Evolutionary conservation across 2,113 vertebrate genomes (phyloP).

Genomic region (Nannospalax galili): DNA sequence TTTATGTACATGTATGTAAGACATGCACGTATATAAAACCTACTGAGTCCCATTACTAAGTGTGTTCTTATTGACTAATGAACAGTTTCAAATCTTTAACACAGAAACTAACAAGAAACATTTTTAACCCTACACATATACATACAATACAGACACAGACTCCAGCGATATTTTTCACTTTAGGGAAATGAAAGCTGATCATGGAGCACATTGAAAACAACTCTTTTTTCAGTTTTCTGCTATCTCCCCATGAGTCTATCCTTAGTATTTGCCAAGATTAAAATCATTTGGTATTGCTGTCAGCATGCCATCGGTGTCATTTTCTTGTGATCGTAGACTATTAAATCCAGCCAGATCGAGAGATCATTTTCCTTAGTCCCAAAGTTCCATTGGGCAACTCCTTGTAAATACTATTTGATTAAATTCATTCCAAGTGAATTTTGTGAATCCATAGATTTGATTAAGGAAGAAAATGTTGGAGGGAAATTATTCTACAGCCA

Average conservation of each 20-base stretch:
- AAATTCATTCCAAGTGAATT: conserved; percentile 68
- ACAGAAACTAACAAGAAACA: conserved; percentile 24
- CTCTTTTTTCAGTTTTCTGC: conserved; percentile 28
- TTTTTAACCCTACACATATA: neutral
- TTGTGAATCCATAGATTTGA: conserved; percentile 80
- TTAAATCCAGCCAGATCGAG: conserved; percentile 64
- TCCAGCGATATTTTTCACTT: conserved; percentile 46
- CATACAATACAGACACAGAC: neutral
- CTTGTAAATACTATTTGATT: conserved; percentile 75
- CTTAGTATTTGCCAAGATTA: conserved; percentile 45
- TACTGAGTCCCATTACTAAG: neutral
- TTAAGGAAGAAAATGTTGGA: conserved; percentile 73
- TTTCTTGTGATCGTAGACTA: conserved; percentile 64
- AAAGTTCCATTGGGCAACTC: conserved; percentile 65
- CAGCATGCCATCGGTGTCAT: conserved; percentile 30
- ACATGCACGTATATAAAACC: neutral
- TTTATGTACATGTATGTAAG: neutral
- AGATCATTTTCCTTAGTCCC: conserved; percentile 63
- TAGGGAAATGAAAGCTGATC: conserved; percentile 46
- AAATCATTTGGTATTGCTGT: conserved; percentile 45
- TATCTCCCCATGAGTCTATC: conserved; percentile 34
- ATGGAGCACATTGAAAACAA: conserved; percentile 1
- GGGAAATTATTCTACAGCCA: conserved; percentile 70
- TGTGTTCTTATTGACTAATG: conserved; percentile 47
- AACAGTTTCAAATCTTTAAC: conserved; percentile 14